These are phyloP conservation scores for Dicycla oo DNA, from an alignment of 2,888 invertebrate genomes.

Conservation along the genomic window DNA sequence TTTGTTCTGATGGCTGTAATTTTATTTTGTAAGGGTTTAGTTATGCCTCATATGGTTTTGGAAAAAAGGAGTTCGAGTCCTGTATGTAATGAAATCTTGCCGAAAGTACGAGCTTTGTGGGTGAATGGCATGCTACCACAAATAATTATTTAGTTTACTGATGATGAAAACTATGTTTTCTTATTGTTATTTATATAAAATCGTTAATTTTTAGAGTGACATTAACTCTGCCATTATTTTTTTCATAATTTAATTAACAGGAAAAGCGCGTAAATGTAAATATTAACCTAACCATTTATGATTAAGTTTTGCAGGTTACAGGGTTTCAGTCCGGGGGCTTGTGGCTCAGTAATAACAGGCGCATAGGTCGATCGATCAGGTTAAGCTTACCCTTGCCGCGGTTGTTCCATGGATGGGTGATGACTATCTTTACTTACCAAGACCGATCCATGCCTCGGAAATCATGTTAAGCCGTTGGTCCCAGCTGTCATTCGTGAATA, in stretches of 20 bases:
- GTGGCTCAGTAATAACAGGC: too few species aligned
- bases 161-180: not conserved
- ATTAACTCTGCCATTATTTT: not conserved
- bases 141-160: not conserved
- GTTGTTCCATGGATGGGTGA: too few species aligned
- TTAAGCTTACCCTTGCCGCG: too few species aligned
- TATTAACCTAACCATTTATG: not conserved
- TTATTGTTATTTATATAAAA: not conserved
- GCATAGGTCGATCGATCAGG: too few species aligned
- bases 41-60: constrained; percentile 23
- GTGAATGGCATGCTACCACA: not conserved
- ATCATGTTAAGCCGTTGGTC: too few species aligned
- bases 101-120: not conserved
- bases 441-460: too few species aligned
- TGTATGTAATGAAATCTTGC: not conserved
- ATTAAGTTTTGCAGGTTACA: not conserved
- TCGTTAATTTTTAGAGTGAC: not conserved
- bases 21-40: constrained; percentile 66
- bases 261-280: not conserved
- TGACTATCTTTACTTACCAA: too few species aligned
- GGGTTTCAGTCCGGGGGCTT: too few species aligned
- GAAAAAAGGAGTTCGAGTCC: not conserved
- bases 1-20: constrained; percentile 72
- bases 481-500: too few species aligned
- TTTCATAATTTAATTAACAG: not conserved